A percentile compares a stretch with the other conserved stretches of the same genome.
phyloP scores from a whole-genome alignment of 2,888 invertebrate genomes.

The Phaedon cochleariae region DNA sequence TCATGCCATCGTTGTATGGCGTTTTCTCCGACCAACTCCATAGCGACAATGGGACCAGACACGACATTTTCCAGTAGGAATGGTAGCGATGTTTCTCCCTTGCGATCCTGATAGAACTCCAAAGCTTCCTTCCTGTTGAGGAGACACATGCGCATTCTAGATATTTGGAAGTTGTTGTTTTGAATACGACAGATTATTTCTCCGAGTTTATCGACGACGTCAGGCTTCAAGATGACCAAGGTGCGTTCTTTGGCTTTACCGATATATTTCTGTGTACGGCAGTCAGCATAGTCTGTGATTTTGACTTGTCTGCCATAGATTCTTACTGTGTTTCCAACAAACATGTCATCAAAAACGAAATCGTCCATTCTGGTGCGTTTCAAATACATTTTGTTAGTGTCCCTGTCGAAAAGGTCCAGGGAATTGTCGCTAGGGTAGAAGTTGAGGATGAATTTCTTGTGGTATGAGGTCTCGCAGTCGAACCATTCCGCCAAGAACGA shows the following conservation, averaged over 20 bases:
- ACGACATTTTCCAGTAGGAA: constrained; percentile 72
- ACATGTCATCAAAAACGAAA: constrained; percentile 72
- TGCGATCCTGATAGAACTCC: constrained; percentile 68
- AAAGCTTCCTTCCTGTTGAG: constrained; percentile 70
- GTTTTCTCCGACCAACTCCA: constrained; percentile 79
- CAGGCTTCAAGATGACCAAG: constrained; percentile 81
- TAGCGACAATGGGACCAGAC: constrained; percentile 73
- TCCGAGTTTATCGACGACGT: constrained; percentile 74
- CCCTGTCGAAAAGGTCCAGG: constrained; percentile 72
- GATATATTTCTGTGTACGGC: constrained; percentile 71
- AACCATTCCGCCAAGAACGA: constrained; percentile 86
- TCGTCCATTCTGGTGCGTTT: constrained; percentile 75
- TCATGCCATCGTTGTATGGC: constrained; percentile 69
- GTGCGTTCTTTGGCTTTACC: constrained; percentile 74
- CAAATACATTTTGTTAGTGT: constrained; percentile 60
- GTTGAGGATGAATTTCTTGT: constrained; percentile 78
- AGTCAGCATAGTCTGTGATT: constrained; percentile 78
- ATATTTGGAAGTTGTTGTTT: constrained; percentile 64
- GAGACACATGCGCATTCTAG: constrained; percentile 73
- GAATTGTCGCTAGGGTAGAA: constrained; percentile 81
- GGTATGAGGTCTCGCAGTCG: constrained; percentile 78
- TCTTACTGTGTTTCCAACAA: constrained; percentile 71
- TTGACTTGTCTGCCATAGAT: constrained; percentile 79
- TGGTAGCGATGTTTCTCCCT: constrained; percentile 70
- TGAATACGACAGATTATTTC: constrained; percentile 76